These are phyloP conservation scores for Trissolcus basalis DNA, from an alignment of 1,140 invertebrate species.

Conservation along the genomic window DNA sequence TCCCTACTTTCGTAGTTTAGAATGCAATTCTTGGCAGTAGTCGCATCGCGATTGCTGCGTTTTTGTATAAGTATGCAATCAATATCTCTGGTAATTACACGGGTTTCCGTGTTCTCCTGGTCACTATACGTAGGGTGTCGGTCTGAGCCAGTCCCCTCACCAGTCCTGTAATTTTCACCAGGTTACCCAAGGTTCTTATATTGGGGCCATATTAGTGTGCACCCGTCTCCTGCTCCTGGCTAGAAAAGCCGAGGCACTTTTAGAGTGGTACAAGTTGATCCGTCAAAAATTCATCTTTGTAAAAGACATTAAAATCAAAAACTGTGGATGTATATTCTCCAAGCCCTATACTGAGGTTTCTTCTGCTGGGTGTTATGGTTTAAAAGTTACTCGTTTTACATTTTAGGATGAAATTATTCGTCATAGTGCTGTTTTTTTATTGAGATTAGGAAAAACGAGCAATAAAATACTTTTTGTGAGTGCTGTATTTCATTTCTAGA, in stretches of 20 bases:
- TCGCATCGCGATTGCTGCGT: not conserved
- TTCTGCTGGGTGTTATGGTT: no score
- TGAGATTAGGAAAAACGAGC: no score
- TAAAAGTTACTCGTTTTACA: no score
- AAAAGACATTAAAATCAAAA: no score
- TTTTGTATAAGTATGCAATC: not conserved
- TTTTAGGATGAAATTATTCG: no score
- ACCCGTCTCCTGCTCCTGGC: conserved; percentile 21
- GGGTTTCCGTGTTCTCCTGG: not conserved
- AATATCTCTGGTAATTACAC: conserved; percentile 2
- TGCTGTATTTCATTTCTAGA: no score
- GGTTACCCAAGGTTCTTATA: conserved; percentile 43
- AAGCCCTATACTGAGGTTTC: no score
- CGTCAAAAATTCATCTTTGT: conserved; percentile 1
- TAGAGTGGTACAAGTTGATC: conserved; percentile 52
- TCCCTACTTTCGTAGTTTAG: not conserved
- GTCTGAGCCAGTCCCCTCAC: not conserved
- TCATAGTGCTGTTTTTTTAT: no score
- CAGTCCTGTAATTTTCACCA: no score
- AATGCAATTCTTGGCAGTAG: not conserved
- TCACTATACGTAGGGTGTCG: not conserved
- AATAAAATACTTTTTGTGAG: no score
- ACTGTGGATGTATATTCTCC: no score
- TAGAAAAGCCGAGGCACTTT: conserved; percentile 37
- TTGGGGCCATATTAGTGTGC: conserved; percentile 43